Percentiles rank a stretch among this genome's conserved stretches.
Conservation (phyloP, 1,140 invertebrate genomes). For the Caenorhabditis latens region DNA sequence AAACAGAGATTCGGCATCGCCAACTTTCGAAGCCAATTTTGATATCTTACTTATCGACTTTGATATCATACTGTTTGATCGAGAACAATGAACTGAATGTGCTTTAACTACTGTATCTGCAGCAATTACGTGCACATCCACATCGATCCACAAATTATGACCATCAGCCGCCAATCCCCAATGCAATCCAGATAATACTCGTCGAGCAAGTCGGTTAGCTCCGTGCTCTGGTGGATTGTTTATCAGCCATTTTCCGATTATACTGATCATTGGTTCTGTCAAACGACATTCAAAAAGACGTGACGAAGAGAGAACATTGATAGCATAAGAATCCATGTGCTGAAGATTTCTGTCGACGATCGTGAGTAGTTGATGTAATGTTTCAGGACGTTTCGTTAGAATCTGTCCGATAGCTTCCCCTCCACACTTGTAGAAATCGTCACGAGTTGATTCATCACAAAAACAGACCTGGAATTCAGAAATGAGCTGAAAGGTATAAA, state of each 20-base stretch:
- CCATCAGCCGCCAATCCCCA: conserved; percentile 60
- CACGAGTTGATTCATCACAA: conserved; percentile 57
- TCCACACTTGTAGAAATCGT: conserved; percentile 63
- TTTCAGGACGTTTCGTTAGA: conserved; percentile 43
- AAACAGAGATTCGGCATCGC: conserved; percentile 63
- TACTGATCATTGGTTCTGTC: conserved; percentile 45
- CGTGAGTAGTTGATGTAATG: conserved; percentile 50
- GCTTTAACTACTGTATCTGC: conserved; percentile 65
- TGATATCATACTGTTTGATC: conserved; percentile 64
- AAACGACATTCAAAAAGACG: conserved; percentile 53
- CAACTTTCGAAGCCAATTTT: conserved; percentile 63
- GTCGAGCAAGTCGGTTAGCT: conserved; percentile 54
- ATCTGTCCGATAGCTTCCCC: conserved; percentile 61
- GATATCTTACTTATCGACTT: conserved; percentile 63
- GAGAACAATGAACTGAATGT: conserved; percentile 58
- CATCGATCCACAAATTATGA: conserved; percentile 59
- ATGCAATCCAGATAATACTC: conserved; percentile 58
- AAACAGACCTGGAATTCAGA: conserved; percentile 58
- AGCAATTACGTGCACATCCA: conserved; percentile 59
- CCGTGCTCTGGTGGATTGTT: conserved; percentile 57
- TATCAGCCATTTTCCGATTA: conserved; percentile 64
- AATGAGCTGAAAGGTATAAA: neutral
- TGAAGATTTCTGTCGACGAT: conserved; percentile 64
- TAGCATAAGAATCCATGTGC: conserved; percentile 66
- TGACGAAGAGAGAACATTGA: conserved; percentile 57